Base-by-base conservation (phyloP, 2,888 invertebrate species). In the Baronia brevicornis region DNA sequence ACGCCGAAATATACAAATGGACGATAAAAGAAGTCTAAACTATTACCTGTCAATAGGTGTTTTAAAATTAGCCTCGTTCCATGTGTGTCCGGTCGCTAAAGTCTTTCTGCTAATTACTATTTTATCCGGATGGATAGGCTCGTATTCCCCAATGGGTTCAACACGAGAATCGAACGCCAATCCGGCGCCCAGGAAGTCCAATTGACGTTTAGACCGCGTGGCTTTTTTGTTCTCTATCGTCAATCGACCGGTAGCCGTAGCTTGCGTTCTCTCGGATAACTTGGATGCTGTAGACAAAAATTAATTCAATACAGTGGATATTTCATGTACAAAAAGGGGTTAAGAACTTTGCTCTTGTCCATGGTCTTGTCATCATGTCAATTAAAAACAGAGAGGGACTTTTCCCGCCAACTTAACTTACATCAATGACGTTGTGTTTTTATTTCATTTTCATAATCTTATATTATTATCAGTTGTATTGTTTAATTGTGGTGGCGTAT, bases 71-170 rank as follows among this genome's bases (percentile, higher is more conserved):
- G 70, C 57, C 36, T 84, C 84, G 21, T 73, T 82, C 85, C 85
- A 85, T 4, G 84, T 77, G 29, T 78, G 75, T 9, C 80, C 82
- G 0, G 82, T 84, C 0, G 80, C 75, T 1, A 85, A 48, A 0
- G 85, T 85, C 47, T 84, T 84, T 39, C 80, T 54, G 38, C 82
- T 82, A 44, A 85, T 84, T 65, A 74, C 75, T 46, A 84, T 84
- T 51, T 79, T 80, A n/a, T 78, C 75, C 0, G 84, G 75, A 28
- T 54, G 69, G 1, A 74, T 53, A 1, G 75, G 67, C 34, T 73
- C 78, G 46, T 75, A 84, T 5, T 84, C 84, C 0, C 60, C 71
- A 1, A 35, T 32, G 1, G 64, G 62, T 2, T 53, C 53, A 0
- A 51, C 30, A 2, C 64, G 54, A 25, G 44, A 54, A 45, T 79